Conservation (phyloP, 2,797 vertebrate genomes). For the Rhabdomys pumilio region DNA sequence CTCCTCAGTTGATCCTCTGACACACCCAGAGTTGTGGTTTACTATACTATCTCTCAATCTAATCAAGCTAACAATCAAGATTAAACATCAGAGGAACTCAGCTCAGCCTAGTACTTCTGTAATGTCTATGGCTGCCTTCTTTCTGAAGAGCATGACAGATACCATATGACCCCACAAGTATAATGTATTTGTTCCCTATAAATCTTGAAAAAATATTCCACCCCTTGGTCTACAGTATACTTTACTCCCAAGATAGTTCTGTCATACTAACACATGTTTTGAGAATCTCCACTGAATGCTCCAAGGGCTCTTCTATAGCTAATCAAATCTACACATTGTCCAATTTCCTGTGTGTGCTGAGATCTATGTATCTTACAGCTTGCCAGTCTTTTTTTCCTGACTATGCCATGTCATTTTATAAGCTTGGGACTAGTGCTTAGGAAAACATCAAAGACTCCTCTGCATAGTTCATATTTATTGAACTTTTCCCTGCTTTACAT, state of each 20-base stretch:
- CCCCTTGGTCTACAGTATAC: not conserved
- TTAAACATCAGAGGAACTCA: not conserved
- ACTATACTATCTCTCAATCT: not conserved
- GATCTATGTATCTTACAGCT: not conserved
- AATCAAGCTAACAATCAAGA: not conserved
- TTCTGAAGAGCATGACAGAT: not conserved
- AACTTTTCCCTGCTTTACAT: not conserved
- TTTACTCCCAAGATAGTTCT: constrained; percentile 13
- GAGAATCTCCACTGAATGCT: not conserved
- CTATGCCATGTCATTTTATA: not conserved
- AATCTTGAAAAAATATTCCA: constrained; percentile 18
- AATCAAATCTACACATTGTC: not conserved
- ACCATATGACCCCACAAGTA: not conserved
- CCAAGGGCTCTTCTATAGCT: not conserved
- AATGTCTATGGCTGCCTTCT: not conserved
- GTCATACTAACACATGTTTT: not conserved
- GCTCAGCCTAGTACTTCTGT: not conserved
- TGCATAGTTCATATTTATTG: not conserved
- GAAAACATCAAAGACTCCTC: not conserved
- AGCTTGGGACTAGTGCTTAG: not conserved
- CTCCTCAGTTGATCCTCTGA: not conserved
- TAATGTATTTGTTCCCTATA: not conserved
- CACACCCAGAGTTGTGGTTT: not conserved
- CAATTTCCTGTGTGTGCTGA: not conserved
- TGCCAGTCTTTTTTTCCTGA: not conserved